These are phyloP conservation scores for Tragelaphus imberbis DNA, from an alignment of 2,113 vertebrate species.

Conservation along the genomic window DNA sequence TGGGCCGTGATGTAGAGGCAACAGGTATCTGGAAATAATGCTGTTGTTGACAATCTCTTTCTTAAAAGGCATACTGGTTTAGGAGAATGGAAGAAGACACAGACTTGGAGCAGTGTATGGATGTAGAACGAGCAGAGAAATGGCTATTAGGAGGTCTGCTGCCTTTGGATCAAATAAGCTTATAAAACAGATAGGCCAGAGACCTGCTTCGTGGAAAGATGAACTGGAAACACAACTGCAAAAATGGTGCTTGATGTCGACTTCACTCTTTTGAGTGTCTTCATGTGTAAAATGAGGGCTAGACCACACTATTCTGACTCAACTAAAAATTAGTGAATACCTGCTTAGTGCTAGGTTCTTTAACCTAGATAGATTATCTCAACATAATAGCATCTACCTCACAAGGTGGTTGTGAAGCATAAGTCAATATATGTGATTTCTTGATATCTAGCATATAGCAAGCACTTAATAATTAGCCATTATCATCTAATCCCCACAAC, in stretches of 20 bases:
- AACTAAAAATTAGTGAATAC: neutral
- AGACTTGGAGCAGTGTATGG: neutral
- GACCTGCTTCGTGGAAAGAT: neutral
- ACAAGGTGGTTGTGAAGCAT: neutral
- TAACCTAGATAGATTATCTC: neutral
- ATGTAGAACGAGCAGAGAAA: neutral
- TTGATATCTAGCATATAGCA: neutral
- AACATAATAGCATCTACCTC: neutral
- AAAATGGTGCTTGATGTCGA: neutral
- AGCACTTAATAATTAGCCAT: neutral
- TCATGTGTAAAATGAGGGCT: neutral
- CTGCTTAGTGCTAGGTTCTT: neutral
- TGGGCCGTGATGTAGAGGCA: accelerated
- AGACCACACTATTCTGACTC: neutral
- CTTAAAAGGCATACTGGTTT: neutral
- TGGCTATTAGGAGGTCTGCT: neutral
- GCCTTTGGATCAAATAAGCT: neutral
- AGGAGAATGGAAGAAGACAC: neutral
- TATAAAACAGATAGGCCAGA: neutral
- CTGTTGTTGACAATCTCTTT: neutral
- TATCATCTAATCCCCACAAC: neutral
- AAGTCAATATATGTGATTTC: neutral
- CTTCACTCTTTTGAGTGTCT: neutral
- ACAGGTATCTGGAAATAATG: neutral
- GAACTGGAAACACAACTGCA: neutral